A percentile compares a stretch with the other conserved stretches of the same genome.
These are phyloP conservation scores for Cetoscarus ocellatus DNA, from an alignment of 2,797 vertebrate genomes.

Conservation along the genomic window DNA sequence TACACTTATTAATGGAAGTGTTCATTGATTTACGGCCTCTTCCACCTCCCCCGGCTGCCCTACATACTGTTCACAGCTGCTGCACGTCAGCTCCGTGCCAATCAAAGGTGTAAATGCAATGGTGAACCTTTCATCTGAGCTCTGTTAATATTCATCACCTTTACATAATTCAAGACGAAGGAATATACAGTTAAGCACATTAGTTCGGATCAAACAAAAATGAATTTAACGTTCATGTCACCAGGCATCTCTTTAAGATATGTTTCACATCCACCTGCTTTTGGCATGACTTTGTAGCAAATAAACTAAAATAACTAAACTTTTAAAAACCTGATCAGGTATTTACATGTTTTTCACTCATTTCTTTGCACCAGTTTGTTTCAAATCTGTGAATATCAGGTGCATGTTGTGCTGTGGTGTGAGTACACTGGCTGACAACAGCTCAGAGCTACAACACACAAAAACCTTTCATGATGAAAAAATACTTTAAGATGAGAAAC, in stretches of 20 bases:
- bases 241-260: not conserved
- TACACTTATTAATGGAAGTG: constrained; percentile 27
- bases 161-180: constrained; percentile 3
- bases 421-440: too few species aligned
- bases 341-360: too few species aligned
- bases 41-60: constrained; percentile 24
- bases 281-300: too few species aligned
- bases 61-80: constrained; percentile 48
- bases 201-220: fast-evolving
- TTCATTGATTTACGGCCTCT: not conserved
- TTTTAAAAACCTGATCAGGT: too few species aligned
- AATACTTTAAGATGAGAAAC: too few species aligned
- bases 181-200: constrained; percentile 8
- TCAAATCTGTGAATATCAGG: too few species aligned
- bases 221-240: not conserved
- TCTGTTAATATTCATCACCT: constrained; percentile 19
- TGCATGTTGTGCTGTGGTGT: too few species aligned
- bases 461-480: too few species aligned
- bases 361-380: too few species aligned
- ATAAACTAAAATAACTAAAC: too few species aligned
- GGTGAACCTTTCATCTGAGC: constrained; percentile 49
- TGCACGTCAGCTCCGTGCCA: constrained; percentile 24
- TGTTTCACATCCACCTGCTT: not conserved
- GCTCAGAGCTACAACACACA: too few species aligned
- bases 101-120: constrained; percentile 22